Evolutionary conservation across 2,797 vertebrate genomes (phyloP).

Genomic region (Astyanax mexicanus): DNA sequence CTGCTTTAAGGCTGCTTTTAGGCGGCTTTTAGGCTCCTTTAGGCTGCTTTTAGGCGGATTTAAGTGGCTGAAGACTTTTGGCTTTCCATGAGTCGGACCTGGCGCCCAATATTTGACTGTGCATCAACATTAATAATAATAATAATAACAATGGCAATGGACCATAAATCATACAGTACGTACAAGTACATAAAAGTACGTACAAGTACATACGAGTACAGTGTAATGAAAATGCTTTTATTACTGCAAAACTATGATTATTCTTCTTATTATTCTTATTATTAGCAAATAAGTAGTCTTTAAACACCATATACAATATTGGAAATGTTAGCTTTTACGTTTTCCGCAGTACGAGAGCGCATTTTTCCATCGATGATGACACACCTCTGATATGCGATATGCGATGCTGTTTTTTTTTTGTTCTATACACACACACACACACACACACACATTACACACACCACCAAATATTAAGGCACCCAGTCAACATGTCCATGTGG

Average conservation of each 20-base stretch:
- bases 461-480: slow-evolving; percentile 29
- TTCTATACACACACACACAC: no score
- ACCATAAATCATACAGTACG: slow-evolving; percentile 20
- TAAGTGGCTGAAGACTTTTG: no score
- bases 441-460: slow-evolving; percentile 7
- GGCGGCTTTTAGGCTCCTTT: no score
- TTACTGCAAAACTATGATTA: slow-evolving; percentile 27
- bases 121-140: no score
- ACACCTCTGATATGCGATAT: slow-evolving; percentile 25
- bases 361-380: slow-evolving; percentile 17
- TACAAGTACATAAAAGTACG: no score
- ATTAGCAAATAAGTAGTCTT: slow-evolving; percentile 49
- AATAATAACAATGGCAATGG: slow-evolving; percentile 17
- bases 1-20: no score
- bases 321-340: slow-evolving; percentile 41
- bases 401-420: slow-evolving; percentile 32
- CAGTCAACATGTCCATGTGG: no score
- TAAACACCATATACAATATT: slow-evolving; percentile 29
- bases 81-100: no score
- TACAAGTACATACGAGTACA: no score
- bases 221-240: slow-evolving; percentile 44
- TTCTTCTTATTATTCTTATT: no score
- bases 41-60: no score
- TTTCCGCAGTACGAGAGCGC: slow-evolving; percentile 46
- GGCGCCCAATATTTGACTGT: slow-evolving; percentile 4